Conservation (phyloP, 2,113 vertebrate species). For the Bujurquina vittata region DNA sequence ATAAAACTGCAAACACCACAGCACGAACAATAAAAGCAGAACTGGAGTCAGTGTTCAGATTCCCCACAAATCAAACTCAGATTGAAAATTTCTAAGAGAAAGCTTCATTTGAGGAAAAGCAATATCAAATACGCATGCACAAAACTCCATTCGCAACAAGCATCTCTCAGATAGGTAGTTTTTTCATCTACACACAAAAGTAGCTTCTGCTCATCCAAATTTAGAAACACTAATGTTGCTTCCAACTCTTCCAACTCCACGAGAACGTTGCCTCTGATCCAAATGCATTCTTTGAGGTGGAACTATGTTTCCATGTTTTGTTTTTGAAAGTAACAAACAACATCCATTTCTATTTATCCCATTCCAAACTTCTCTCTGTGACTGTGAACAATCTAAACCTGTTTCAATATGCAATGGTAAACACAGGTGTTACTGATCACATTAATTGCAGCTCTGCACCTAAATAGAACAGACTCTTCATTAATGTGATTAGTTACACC, state of each 20-base stretch:
- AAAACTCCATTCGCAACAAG: accelerated
- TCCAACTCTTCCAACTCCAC: too few relatives aligned
- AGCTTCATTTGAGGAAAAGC: neutral
- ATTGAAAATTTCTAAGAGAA: neutral
- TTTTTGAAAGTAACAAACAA: neutral
- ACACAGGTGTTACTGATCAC: slow-evolving; percentile 12
- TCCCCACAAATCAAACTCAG: neutral
- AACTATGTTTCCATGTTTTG: neutral
- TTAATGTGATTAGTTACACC: neutral
- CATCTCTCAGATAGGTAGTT: neutral
- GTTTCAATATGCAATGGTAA: neutral
- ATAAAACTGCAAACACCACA: neutral
- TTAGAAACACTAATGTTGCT: neutral
- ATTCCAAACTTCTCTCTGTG: neutral
- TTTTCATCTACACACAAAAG: neutral
- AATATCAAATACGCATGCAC: neutral
- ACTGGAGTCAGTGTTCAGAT: neutral
- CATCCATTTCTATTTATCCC: neutral
- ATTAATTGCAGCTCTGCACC: neutral
- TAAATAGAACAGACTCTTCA: neutral
- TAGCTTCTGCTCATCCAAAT: neutral
- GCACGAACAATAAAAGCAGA: neutral
- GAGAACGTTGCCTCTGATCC: neutral
- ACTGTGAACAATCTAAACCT: neutral
- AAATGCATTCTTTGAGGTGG: neutral